A percentile compares a stretch with the other conserved stretches of the same genome.
Evolutionary conservation across 2,797 vertebrate genomes (phyloP).

Genomic region (Xyrichtys novacula): DNA sequence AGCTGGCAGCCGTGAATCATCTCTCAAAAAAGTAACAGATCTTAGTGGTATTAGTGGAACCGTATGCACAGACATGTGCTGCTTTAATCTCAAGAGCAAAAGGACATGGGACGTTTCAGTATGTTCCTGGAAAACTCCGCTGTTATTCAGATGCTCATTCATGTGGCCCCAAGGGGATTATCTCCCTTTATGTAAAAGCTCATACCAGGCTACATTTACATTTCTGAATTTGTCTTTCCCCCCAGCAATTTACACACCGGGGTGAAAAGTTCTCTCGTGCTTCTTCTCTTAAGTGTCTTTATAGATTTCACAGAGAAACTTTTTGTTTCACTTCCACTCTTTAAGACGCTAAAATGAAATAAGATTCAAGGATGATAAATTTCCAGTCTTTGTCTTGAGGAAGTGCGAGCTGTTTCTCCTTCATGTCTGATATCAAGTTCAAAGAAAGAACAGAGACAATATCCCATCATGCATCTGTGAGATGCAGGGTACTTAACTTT

Average conservation of each 20-base stretch:
- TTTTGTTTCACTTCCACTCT: slow-evolving; percentile 47
- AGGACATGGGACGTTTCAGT: slow-evolving; percentile 56
- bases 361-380: slow-evolving; percentile 20
- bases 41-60: slow-evolving; percentile 63
- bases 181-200: slow-evolving; percentile 35
- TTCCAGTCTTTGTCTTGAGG: slow-evolving; percentile 15
- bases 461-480: slow-evolving; percentile 17
- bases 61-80: slow-evolving; percentile 32
- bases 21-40: slow-evolving; percentile 71
- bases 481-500: background rate
- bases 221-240: slow-evolving; percentile 61
- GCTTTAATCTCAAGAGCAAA: slow-evolving; percentile 64
- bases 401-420: background rate
- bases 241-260: slow-evolving; percentile 46
- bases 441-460: background rate
- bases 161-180: slow-evolving; percentile 14
- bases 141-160: slow-evolving; percentile 40
- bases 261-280: slow-evolving; percentile 33
- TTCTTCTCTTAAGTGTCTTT: slow-evolving; percentile 28
- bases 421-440: background rate
- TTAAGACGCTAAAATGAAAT: slow-evolving; percentile 25
- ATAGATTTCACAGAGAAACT: slow-evolving; percentile 7
- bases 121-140: slow-evolving; percentile 44
- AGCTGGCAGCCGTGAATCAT: slow-evolving; percentile 51
- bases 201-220: slow-evolving; percentile 46